phyloP scores from a whole-genome alignment of 2,113 vertebrate genomes.

The Nyctibius bracteatus region DNA sequence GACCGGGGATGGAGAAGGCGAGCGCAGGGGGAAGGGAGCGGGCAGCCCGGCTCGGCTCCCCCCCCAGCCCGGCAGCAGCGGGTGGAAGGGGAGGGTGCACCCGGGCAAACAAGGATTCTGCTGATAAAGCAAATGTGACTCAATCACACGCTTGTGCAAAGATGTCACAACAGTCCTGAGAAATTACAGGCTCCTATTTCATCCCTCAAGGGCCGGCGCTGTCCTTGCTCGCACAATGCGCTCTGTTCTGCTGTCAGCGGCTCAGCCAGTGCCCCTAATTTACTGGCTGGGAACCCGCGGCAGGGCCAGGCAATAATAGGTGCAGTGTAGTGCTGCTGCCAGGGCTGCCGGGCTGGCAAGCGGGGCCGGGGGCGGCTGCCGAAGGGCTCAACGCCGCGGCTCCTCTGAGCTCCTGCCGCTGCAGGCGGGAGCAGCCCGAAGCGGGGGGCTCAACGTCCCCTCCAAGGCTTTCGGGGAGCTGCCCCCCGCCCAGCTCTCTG shows the following conservation, averaged over 20 bases:
- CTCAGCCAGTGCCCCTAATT: slow-evolving; percentile 45
- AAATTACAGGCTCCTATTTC: slow-evolving; percentile 70
- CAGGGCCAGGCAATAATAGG: background rate
- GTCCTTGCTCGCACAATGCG: slow-evolving; percentile 38
- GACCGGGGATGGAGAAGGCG: background rate
- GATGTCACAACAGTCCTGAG: slow-evolving; percentile 71
- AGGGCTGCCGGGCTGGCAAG: background rate
- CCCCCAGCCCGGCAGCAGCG: background rate
- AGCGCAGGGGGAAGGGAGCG: background rate
- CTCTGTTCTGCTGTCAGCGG: slow-evolving; percentile 54
- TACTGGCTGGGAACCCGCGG: slow-evolving; percentile 57
- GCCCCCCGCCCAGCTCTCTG: background rate
- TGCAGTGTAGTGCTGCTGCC: background rate
- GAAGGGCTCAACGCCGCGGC: background rate
- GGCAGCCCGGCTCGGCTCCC: background rate
- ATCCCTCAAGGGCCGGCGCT: slow-evolving; percentile 48
- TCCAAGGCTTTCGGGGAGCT: rapidly evolving
- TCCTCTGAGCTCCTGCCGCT: background rate
- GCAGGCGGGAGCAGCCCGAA: rapidly evolving
- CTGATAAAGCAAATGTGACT: slow-evolving; percentile 70
- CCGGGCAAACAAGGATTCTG: slow-evolving; percentile 65
- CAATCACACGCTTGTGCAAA: slow-evolving; percentile 71
- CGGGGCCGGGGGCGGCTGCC: background rate
- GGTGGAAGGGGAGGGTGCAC: slow-evolving; percentile 15
- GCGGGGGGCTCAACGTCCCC: background rate